These are phyloP conservation scores for Herpailurus yagouaroundi DNA, from an alignment of 2,113 vertebrate genomes.

Conservation along the genomic window DNA sequence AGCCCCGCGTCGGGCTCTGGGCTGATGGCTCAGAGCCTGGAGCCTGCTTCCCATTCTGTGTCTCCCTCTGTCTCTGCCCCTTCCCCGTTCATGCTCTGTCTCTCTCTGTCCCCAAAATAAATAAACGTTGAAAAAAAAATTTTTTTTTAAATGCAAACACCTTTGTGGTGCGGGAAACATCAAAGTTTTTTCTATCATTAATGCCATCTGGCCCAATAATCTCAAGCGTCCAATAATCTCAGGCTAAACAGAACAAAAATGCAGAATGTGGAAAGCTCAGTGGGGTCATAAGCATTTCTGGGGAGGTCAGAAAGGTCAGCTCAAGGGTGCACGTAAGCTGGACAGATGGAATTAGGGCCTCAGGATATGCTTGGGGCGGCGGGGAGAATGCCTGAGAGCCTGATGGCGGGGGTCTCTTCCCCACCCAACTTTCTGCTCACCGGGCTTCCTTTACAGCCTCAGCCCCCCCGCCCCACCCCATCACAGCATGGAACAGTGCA, in stretches of 20 bases:
- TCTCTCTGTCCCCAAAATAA: no score
- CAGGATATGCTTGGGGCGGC: fast-evolving
- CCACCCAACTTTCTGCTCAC: background rate
- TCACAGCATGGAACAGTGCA: fast-evolving
- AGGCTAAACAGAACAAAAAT: fast-evolving
- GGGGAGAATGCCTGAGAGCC: no score
- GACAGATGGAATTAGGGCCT: background rate
- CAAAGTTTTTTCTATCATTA: background rate
- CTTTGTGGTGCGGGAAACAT: background rate
- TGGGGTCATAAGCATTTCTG: background rate
- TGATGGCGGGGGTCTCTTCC: no score
- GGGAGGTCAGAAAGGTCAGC: background rate
- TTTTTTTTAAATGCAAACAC: background rate
- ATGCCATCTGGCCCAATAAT: background rate
- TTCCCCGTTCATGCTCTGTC: no score
- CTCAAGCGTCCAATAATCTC: background rate
- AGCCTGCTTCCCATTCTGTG: no score
- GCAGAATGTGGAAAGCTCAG: background rate
- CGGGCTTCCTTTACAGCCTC: background rate
- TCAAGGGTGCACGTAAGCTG: background rate
- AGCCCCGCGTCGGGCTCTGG: no score
- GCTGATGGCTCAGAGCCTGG: no score
- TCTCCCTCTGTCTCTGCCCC: no score
- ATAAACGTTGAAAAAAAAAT: no score
- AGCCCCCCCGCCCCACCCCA: no score